Conservation (phyloP, 2,888 invertebrate species). For the Phalera bucephala region DNA sequence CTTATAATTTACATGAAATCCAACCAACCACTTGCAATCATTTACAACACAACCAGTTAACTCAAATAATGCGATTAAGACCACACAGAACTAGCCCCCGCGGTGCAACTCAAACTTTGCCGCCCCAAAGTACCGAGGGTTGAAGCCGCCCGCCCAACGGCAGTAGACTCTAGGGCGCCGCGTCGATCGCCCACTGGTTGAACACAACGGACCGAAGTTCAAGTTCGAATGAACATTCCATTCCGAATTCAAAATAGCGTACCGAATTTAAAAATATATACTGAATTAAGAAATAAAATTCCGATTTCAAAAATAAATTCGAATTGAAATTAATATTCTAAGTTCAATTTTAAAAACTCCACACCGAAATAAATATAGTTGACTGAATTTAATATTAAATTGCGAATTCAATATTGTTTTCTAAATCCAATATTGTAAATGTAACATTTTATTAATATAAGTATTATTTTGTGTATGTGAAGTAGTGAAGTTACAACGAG, state of each 20-base stretch:
- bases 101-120: slow-evolving; percentile 26
- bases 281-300: too few species aligned
- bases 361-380: too few species aligned
- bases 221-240: slow-evolving; percentile 42
- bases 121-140: slow-evolving; percentile 8
- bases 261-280: too few species aligned
- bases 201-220: slow-evolving; percentile 43
- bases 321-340: too few species aligned
- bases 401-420: background rate
- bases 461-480: slow-evolving; percentile 20
- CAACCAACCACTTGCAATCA: too few species aligned
- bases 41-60: slow-evolving; percentile 7
- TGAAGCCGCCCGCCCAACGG: slow-evolving; percentile 37
- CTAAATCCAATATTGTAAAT: slow-evolving; percentile 4
- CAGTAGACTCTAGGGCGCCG: slow-evolving; percentile 60
- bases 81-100: slow-evolving; percentile 5
- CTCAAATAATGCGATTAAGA: slow-evolving; percentile 15
- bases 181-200: slow-evolving; percentile 55
- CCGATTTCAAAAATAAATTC: too few species aligned
- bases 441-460: slow-evolving; percentile 6
- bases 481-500: slow-evolving; percentile 11
- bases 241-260: slow-evolving; percentile 24
- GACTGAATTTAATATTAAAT: background rate
- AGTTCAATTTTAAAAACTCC: too few species aligned
- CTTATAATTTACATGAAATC: too few species aligned